Conservation (phyloP, 2,797 vertebrate genomes). For the Bryconaethiops microstoma region DNA sequence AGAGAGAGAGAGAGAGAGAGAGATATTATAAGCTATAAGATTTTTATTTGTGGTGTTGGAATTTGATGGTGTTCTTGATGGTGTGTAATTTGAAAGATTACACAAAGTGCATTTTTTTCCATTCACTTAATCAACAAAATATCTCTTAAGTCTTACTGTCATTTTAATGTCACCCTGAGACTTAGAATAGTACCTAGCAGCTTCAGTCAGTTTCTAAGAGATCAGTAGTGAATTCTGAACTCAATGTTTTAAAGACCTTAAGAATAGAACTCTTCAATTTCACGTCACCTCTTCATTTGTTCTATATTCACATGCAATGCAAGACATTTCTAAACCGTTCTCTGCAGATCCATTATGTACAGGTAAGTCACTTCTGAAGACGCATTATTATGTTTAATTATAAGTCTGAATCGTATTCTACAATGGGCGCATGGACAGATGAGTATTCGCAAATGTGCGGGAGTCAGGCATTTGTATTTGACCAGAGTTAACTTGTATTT, state of each 20-base stretch:
- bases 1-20: too few relatives aligned
- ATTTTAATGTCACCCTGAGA: too few relatives aligned
- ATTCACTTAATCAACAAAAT: too few relatives aligned
- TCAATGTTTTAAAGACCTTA: not conserved
- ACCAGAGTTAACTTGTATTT: constrained; percentile 74
- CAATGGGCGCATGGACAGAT: constrained; percentile 65
- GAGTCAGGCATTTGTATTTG: constrained; percentile 73
- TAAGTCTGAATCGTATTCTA: constrained; percentile 77
- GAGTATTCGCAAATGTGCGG: constrained; percentile 73
- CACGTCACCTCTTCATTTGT: not conserved
- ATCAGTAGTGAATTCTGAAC: too few relatives aligned
- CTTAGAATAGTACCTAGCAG: too few relatives aligned
- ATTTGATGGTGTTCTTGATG: too few relatives aligned
- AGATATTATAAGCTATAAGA: too few relatives aligned
- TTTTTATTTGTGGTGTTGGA: too few relatives aligned
- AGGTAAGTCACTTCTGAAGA: constrained; percentile 78
- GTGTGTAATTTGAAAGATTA: too few relatives aligned
- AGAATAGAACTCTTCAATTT: not conserved
- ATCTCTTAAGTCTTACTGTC: too few relatives aligned
- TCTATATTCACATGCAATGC: constrained; percentile 65
- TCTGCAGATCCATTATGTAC: constrained; percentile 75
- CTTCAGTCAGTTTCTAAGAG: too few relatives aligned
- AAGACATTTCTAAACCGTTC: constrained; percentile 71
- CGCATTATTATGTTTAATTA: constrained; percentile 70
- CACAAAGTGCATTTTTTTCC: too few relatives aligned